Evolutionary conservation across 2,113 vertebrate species (phyloP).

Genomic region (Barnardius zonarius): DNA sequence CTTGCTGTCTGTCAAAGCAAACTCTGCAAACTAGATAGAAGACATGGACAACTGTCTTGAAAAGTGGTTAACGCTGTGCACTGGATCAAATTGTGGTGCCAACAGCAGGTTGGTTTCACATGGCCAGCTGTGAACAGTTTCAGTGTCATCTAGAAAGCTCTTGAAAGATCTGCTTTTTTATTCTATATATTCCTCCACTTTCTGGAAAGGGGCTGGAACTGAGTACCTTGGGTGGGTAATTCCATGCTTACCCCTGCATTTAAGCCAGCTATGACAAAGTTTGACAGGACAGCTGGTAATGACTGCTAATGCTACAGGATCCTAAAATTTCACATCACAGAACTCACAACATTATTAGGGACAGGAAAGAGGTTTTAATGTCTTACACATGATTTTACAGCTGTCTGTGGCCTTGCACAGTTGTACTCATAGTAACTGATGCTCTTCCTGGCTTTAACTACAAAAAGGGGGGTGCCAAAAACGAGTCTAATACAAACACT

Average conservation of each 20-base stretch:
- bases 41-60: background rate
- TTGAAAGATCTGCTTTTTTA: background rate
- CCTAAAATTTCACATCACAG: background rate
- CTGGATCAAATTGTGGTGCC: background rate
- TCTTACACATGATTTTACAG: background rate
- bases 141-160: background rate
- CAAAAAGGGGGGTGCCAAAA: background rate
- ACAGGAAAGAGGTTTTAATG: background rate
- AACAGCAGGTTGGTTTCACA: background rate
- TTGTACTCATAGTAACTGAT: background rate
- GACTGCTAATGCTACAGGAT: background rate
- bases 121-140: background rate
- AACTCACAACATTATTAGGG: background rate
- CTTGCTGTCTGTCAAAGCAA: background rate
- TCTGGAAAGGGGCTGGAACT: background rate
- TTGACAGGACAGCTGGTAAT: background rate
- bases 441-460: background rate
- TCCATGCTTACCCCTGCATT: background rate
- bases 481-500: background rate
- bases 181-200: background rate
- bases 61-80: background rate
- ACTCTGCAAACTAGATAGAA: background rate
- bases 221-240: background rate
- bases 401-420: background rate
- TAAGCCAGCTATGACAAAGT: background rate